A percentile compares a stretch with the other conserved stretches of the same genome.
phyloP scores from a whole-genome alignment of 2,113 vertebrate species.

The Scartelaos histophorus region DNA sequence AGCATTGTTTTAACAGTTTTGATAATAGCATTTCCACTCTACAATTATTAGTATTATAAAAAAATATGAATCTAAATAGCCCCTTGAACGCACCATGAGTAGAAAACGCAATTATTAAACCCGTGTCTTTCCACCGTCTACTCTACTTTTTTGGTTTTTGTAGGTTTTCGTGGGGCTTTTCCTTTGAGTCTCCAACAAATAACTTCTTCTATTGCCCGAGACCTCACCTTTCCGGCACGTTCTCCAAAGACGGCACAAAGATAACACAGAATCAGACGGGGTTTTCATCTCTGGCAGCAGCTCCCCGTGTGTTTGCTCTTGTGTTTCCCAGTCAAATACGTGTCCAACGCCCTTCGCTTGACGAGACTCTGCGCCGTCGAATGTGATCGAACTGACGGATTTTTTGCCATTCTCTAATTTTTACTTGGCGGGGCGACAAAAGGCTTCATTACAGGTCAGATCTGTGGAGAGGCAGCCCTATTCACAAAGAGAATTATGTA shows the following conservation, averaged over 20 bases:
- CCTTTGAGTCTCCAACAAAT: constrained; percentile 11
- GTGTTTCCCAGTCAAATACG: constrained; percentile 25
- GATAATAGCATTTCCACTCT: too few species aligned
- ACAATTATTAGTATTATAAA: too few species aligned
- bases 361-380: constrained; percentile 21
- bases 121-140: background rate
- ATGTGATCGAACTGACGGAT: background rate
- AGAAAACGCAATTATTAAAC: background rate
- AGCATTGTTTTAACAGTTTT: too few species aligned
- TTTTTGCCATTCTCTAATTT: too few species aligned
- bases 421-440: too few species aligned
- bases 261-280: constrained; percentile 21
- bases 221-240: background rate
- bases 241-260: constrained; percentile 15
- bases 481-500: too few species aligned
- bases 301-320: constrained; percentile 26
- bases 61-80: background rate
- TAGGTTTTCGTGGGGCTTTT: constrained; percentile 33
- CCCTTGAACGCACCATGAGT: background rate
- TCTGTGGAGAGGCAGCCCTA: too few species aligned
- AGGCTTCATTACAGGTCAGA: too few species aligned
- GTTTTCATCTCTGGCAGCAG: constrained; percentile 34
- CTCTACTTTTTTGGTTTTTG: too few species aligned
- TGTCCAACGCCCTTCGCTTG: constrained; percentile 29
- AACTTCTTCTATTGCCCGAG: constrained; percentile 14